Base-by-base conservation (phyloP, 2,888 invertebrate genomes). In the Gasteruption jaculator region DNA sequence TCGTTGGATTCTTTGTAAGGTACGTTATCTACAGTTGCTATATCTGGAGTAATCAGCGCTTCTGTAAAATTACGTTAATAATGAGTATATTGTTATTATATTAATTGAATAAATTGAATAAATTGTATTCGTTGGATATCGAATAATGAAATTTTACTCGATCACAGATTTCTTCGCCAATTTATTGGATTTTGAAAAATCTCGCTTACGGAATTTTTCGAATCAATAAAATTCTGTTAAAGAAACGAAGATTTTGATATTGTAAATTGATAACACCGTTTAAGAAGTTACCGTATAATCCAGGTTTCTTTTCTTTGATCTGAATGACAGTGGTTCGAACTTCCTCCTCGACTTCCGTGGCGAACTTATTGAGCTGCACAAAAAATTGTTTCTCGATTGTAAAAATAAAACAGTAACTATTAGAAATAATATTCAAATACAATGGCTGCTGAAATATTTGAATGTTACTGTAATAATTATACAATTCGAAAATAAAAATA, bases 271-370 rank as follows among this genome's bases (percentile, higher is more conserved):
- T 19, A 43, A 30, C 19, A 26, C 15, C 40, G 35, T 19, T 46
- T 32, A 22, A 37, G 19, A 33, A 53, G 63, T 68, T 73, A 85
- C 86, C 78, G 71, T 74, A 86, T 49, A 76, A 74, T 47, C 84
- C 83, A 25, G 85, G 81, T 54, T 76, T 72, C n/a, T 79, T 76
- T 73, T 83, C 76, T 50, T 73, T 72, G 4, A 85, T 83, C 71
- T 89, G 88, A 43, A 90, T 80, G 2, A 90, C 80, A 61, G 81
- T 82, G 8, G 82, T 82, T 57, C 78, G 76, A 18, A 89, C 61
- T 71, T 88, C 86, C 35, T 69, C 68, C 61, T 85, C 86, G 2
- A 87, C 82, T 59, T 82, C 83, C 49, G 76, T 72, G 1, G 83
- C 80, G 56, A 82, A 76, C 62, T 81, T 76, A 5, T 88, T 65